Conservation (phyloP, 2,888 invertebrate genomes). For the Byasa hedistus region DNA sequence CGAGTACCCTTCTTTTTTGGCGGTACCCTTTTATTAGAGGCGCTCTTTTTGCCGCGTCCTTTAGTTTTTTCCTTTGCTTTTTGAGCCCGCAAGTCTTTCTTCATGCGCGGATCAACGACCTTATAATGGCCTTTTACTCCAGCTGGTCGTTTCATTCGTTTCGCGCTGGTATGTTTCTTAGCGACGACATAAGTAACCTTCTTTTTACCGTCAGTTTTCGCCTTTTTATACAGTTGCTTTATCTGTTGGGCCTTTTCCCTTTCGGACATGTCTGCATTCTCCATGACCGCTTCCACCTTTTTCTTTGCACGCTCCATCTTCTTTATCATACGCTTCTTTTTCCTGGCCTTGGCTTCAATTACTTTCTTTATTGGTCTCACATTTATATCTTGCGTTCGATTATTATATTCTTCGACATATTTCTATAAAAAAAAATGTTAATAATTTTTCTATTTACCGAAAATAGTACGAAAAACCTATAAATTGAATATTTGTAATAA, state of each 20-base stretch:
- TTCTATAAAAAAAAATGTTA: slow-evolving; percentile 72
- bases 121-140: slow-evolving; percentile 95
- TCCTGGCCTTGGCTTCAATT: slow-evolving; percentile 97
- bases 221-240: slow-evolving; percentile 95
- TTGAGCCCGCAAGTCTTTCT: slow-evolving; percentile 91
- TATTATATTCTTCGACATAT: slow-evolving; percentile 91
- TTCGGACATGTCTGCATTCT: slow-evolving; percentile 93
- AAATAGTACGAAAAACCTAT: not conserved
- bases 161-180: slow-evolving; percentile 90
- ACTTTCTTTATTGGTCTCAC: slow-evolving; percentile 98
- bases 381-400: slow-evolving; percentile 91
- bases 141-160: slow-evolving; percentile 87
- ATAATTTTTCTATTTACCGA: not conserved
- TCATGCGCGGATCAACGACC: slow-evolving; percentile 97
- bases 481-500: too few species aligned
- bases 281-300: slow-evolving; percentile 95
- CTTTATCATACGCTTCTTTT: slow-evolving; percentile 93
- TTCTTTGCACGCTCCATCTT: slow-evolving; percentile 96
- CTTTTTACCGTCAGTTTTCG: slow-evolving; percentile 90
- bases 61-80: slow-evolving; percentile 82
- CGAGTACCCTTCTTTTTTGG: slow-evolving; percentile 60
- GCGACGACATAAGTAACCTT: slow-evolving; percentile 96
- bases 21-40: slow-evolving; percentile 41
- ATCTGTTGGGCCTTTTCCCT: slow-evolving; percentile 95
- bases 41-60: slow-evolving; percentile 67